Percentiles rank a stretch among this genome's conserved stretches.
phyloP scores from a whole-genome alignment of 2,797 vertebrate species.

The Arremon aurantiirostris region DNA sequence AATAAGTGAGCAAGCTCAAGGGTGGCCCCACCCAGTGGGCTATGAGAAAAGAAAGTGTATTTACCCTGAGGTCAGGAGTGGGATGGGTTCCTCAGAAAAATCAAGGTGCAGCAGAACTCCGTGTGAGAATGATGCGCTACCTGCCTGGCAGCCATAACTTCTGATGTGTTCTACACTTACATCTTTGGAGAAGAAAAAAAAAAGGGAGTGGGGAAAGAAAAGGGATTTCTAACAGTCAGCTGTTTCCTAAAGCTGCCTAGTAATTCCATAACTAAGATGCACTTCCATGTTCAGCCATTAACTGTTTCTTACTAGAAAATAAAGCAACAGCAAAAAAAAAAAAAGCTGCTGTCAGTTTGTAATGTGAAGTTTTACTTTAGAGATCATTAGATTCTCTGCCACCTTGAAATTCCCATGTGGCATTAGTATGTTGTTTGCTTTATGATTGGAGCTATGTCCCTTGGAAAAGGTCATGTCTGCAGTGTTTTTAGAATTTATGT shows the following conservation, averaged over 20 bases:
- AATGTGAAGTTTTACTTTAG: not conserved
- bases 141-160: not conserved
- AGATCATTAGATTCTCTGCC: not conserved
- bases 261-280: not conserved
- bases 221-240: not conserved
- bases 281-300: not conserved
- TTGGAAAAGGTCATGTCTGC: conserved; percentile 23
- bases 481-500: conserved; percentile 17
- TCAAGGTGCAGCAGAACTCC: not conserved
- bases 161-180: not conserved
- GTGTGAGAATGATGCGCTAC: not conserved
- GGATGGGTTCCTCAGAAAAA: not conserved
- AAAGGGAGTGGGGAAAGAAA: accelerated
- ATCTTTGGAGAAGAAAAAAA: not conserved
- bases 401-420: not conserved
- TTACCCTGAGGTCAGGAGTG: not conserved
- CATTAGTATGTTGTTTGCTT: not conserved
- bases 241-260: not conserved
- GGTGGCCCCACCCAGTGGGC: not conserved
- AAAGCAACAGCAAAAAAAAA: not conserved
- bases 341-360: not conserved
- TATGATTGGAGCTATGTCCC: not conserved
- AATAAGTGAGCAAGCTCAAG: not conserved
- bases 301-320: not conserved
- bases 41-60: not conserved